Evolutionary conservation across 2,888 invertebrate species (phyloP).

Genomic region (Galerucella pusilla): DNA sequence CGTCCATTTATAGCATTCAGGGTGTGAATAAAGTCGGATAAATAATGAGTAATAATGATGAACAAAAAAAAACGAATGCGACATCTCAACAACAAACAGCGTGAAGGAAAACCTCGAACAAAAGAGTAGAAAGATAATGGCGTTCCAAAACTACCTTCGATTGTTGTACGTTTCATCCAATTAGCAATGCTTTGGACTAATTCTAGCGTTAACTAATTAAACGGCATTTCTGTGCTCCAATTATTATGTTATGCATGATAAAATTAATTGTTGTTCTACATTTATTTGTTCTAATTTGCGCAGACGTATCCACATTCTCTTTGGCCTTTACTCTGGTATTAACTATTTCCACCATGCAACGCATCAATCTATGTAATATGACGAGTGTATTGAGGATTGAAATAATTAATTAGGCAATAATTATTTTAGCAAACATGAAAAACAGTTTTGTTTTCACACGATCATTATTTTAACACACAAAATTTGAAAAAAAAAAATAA

Average conservation of each 20-base stretch:
- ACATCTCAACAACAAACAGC: constrained; percentile 10
- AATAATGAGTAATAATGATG: background rate
- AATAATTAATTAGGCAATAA: no score
- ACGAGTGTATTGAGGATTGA: no score
- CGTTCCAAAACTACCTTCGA: constrained; percentile 35
- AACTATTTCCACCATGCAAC: background rate
- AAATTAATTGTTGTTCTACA: constrained; percentile 37
- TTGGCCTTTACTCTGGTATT: background rate
- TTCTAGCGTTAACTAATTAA: constrained; percentile 41
- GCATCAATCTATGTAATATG: no score
- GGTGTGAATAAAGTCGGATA: background rate
- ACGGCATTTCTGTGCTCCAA: constrained; percentile 41
- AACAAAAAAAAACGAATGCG: constrained; percentile 2
- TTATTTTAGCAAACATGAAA: no score
- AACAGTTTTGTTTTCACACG: no score
- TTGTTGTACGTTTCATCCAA: constrained; percentile 47
- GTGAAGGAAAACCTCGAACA: constrained; percentile 10
- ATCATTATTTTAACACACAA: no score
- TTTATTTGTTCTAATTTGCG: constrained; percentile 21
- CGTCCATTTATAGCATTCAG: background rate
- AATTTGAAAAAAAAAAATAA: no score
- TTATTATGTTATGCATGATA: constrained; percentile 45
- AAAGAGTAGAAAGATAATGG: constrained; percentile 34
- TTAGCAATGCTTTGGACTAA: constrained; percentile 39
- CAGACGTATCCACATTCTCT: constrained; percentile 10